Conservation (phyloP, 2,113 vertebrate species). For the Theristicus caerulescens region DNA sequence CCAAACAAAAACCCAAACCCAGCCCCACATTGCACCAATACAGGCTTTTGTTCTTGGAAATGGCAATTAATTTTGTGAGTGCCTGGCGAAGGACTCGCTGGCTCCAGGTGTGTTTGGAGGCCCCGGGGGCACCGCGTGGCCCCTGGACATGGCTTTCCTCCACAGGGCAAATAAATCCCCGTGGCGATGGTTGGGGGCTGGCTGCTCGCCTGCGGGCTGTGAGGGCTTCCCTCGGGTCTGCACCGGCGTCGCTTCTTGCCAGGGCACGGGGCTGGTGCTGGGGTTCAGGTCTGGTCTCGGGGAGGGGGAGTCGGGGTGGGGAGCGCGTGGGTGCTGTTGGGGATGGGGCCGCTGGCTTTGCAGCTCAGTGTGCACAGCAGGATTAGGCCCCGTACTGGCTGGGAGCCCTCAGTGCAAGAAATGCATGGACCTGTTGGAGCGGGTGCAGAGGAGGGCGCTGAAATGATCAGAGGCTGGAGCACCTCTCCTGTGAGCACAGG, state of each 20-base stretch:
- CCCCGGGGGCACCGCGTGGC: accelerated
- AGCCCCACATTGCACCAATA: accelerated
- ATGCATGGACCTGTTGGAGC: background rate
- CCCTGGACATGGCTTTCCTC: background rate
- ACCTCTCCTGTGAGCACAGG: background rate
- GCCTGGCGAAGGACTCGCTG: accelerated
- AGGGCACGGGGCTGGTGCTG: accelerated
- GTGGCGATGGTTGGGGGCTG: accelerated
- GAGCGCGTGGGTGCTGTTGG: background rate
- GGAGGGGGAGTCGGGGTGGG: accelerated
- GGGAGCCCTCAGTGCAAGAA: too few species aligned
- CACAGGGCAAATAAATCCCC: background rate
- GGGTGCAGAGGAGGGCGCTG: accelerated
- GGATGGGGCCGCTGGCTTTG: background rate
- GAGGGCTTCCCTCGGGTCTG: background rate
- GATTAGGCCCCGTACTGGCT: background rate
- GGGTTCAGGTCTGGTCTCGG: accelerated
- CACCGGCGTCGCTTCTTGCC: accelerated
- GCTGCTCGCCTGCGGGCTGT: background rate
- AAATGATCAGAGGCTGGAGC: accelerated
- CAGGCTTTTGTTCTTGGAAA: background rate
- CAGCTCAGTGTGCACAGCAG: accelerated
- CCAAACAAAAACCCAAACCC: background rate
- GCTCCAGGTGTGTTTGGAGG: background rate
- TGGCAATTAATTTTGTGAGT: background rate